phyloP scores from a whole-genome alignment of 1,140 invertebrate genomes.

The Marisa cornuarietis region DNA sequence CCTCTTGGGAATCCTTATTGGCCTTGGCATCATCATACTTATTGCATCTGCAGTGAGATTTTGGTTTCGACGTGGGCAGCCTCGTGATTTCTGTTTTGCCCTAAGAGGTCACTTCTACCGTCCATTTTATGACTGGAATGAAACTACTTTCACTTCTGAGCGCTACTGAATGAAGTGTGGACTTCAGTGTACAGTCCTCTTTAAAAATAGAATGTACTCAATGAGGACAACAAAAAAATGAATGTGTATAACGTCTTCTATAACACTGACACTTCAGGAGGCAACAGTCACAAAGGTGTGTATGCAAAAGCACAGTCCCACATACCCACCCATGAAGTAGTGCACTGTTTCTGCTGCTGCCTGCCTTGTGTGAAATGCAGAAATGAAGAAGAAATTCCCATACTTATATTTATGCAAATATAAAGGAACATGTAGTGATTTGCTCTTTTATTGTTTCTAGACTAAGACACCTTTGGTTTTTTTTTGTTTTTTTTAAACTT shows the following conservation, averaged over 20 bases:
- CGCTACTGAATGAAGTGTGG: constrained; percentile 17
- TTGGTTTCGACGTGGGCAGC: constrained; percentile 17
- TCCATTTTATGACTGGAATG: constrained; percentile 25
- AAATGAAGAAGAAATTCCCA: too few relatives aligned
- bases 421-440: too few relatives aligned
- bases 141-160: constrained; percentile 28
- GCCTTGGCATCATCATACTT: constrained; percentile 26
- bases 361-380: too few relatives aligned
- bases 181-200: background rate
- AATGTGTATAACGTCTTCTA: background rate
- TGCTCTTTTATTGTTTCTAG: too few relatives aligned
- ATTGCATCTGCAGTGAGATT: constrained; percentile 21
- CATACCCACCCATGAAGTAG: background rate
- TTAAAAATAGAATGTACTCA: background rate
- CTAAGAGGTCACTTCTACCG: constrained; percentile 22
- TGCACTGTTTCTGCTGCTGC: background rate
- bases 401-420: too few relatives aligned
- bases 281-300: background rate
- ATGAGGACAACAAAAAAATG: too few relatives aligned
- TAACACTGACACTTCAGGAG: background rate
- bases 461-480: too few relatives aligned
- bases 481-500: too few relatives aligned
- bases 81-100: constrained; percentile 37
- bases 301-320: background rate
- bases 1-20: constrained; percentile 29